These are phyloP conservation scores for Scaptomyza tumidula DNA, from an alignment of 2,888 invertebrate species.

Conservation along the genomic window DNA sequence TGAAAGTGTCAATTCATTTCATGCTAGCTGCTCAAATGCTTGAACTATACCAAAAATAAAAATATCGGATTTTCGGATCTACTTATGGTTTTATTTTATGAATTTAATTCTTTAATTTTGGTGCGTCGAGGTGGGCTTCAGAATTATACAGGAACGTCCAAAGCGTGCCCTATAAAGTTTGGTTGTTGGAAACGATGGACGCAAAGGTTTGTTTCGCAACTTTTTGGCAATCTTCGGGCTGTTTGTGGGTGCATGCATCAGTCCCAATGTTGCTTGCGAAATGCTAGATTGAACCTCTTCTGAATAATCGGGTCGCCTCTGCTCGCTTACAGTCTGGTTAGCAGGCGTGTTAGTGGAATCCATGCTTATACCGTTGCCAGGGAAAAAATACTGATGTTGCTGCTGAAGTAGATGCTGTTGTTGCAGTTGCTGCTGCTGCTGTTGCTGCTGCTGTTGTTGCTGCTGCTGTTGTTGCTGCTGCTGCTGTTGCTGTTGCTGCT, in stretches of 20 bases:
- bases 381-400: slow-evolving; percentile 2
- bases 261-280: slow-evolving; percentile 16
- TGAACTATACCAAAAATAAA: slow-evolving; percentile 1
- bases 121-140: slow-evolving; percentile 33
- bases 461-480: slow-evolving; percentile 18
- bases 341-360: neutral
- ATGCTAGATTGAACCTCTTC: neutral
- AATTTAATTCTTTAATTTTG: neutral
- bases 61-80: slow-evolving; percentile 36
- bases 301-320: neutral
- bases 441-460: slow-evolving; percentile 20
- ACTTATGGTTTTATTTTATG: slow-evolving; percentile 34
- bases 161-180: slow-evolving; percentile 49
- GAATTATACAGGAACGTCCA: slow-evolving; percentile 52
- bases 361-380: neutral
- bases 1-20: neutral
- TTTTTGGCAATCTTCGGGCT: neutral
- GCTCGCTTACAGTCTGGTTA: neutral
- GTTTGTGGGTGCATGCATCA: neutral
- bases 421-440: slow-evolving; percentile 15
- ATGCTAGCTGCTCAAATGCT: neutral
- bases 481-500: slow-evolving; percentile 22
- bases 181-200: neutral
- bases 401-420: slow-evolving; percentile 1
- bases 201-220: neutral